Evolutionary conservation across 2,113 vertebrate genomes (phyloP).

Genomic region (Pandion haliaetus): DNA sequence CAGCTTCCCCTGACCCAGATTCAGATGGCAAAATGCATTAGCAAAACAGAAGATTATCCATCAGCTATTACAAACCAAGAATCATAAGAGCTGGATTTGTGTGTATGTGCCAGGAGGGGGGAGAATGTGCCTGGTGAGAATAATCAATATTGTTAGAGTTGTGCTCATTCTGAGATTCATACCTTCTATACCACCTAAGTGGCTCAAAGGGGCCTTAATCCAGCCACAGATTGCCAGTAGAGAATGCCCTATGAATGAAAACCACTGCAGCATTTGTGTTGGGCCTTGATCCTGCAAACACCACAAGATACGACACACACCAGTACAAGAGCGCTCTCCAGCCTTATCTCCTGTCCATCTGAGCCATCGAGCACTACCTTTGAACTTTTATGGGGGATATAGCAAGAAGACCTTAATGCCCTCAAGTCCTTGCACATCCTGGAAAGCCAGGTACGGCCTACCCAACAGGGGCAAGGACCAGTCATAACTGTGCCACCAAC

Average conservation of each 20-base stretch:
- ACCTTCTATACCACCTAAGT: neutral
- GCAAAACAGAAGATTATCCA: neutral
- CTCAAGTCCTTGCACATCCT: neutral
- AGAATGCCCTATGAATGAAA: neutral
- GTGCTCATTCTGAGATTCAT: neutral
- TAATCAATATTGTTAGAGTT: neutral
- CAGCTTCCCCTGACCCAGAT: neutral
- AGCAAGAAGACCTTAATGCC: neutral
- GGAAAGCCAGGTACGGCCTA: neutral
- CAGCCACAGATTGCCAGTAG: neutral
- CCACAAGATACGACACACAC: rapidly evolving
- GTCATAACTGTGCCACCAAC: neutral
- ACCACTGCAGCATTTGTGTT: neutral
- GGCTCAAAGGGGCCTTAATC: neutral
- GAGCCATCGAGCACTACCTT: neutral
- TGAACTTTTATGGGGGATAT: neutral
- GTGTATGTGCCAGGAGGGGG: neutral
- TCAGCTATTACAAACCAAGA: neutral
- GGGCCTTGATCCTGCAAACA: neutral
- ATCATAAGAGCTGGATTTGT: neutral
- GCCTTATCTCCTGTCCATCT: neutral
- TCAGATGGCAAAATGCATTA: neutral
- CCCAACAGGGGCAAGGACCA: rapidly evolving
- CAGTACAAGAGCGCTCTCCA: neutral
- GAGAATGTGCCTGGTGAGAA: neutral